A percentile compares a stretch with the other conserved stretches of the same genome.
Conservation (phyloP, 2,113 vertebrate species). For the Elaphurus davidianus region DNA sequence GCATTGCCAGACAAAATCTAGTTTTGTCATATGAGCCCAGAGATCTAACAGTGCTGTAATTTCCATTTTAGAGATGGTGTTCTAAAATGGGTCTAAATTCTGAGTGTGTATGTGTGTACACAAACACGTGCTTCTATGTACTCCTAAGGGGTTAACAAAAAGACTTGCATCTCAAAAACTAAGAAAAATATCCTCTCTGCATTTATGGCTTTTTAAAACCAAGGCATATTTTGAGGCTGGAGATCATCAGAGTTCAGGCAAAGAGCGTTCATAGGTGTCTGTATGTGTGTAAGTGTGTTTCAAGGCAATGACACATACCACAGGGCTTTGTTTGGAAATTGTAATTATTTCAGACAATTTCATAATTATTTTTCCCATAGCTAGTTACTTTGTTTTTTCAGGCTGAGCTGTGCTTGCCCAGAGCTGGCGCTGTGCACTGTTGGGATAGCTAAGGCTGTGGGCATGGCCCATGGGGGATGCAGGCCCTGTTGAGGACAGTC, state of each 20-base stretch:
- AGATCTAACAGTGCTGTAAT: background rate
- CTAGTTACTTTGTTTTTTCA: background rate
- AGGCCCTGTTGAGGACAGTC: background rate
- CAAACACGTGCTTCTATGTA: background rate
- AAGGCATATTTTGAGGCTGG: background rate
- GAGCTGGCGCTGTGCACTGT: background rate
- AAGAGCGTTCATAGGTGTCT: background rate
- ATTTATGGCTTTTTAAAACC: background rate
- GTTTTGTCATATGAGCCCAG: background rate
- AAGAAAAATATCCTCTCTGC: background rate
- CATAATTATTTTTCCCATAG: background rate
- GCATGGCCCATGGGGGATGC: too few species aligned
- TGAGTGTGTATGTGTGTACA: accelerated
- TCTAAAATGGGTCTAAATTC: background rate
- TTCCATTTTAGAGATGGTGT: background rate
- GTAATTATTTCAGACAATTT: conserved; percentile 59
- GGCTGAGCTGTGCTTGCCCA: background rate
- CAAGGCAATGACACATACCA: background rate
- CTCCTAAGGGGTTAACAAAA: background rate
- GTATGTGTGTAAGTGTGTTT: background rate
- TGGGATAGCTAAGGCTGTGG: background rate
- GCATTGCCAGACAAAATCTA: background rate
- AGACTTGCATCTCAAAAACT: background rate
- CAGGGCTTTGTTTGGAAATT: conserved; percentile 28
- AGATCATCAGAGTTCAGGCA: background rate